Evolutionary conservation across 2,113 vertebrate species (phyloP).

Genomic region (Fregata magnificens): DNA sequence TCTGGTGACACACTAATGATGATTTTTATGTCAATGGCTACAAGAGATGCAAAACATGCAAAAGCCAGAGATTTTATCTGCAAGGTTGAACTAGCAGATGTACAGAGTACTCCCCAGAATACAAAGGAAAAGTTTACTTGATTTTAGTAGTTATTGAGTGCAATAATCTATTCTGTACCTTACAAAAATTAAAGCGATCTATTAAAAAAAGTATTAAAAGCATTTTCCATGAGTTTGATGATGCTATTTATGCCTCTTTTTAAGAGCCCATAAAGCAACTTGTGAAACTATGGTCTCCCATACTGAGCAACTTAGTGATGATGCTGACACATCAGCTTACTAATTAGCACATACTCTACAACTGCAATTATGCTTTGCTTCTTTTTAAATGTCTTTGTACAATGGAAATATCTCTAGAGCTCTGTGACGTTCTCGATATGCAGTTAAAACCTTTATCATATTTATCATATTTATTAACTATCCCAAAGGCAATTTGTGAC

Average conservation of each 20-base stretch:
- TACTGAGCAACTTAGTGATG: conserved; percentile 18
- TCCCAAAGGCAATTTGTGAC: not conserved
- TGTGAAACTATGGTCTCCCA: not conserved
- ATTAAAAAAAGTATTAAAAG: conserved; percentile 21
- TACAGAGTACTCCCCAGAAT: not conserved
- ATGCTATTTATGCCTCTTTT: conserved; percentile 16
- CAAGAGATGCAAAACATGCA: not conserved
- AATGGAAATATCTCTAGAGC: not conserved
- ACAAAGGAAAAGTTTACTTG: not conserved
- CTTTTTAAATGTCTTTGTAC: not conserved
- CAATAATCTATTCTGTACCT: not conserved
- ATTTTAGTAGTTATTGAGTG: not conserved
- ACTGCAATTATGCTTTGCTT: not conserved
- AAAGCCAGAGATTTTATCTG: not conserved
- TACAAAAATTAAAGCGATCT: conserved; percentile 51
- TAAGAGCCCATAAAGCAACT: conserved; percentile 55
- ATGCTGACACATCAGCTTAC: conserved; percentile 22
- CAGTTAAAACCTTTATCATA: not conserved
- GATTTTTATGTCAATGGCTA: not conserved
- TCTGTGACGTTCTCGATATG: not conserved
- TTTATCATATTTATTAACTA: not conserved
- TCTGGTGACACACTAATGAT: not conserved
- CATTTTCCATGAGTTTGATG: conserved; percentile 10
- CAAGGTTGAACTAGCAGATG: not conserved
- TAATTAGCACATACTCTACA: conserved; percentile 50